phyloP scores from a whole-genome alignment of 2,113 vertebrate genomes.

The Myotis davidii region DNA sequence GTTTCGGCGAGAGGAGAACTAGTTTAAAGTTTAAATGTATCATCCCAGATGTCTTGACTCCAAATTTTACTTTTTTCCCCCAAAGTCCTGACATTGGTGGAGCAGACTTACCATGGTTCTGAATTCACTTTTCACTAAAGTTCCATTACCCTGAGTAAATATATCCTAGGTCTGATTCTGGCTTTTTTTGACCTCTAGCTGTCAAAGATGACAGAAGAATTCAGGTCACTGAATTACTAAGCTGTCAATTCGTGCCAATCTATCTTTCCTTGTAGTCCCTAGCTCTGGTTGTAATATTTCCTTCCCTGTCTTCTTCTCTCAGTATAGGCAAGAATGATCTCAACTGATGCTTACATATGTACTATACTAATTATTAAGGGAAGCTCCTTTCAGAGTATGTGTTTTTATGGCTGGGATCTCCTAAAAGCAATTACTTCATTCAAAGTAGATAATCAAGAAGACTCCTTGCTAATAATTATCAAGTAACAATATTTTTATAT shows the following conservation, averaged over 20 bases:
- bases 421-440: neutral
- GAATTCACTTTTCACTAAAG: neutral
- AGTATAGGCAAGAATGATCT: neutral
- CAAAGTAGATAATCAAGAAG: neutral
- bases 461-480: neutral
- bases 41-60: neutral
- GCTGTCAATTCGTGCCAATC: neutral
- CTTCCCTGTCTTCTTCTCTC: neutral
- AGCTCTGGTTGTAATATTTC: neutral
- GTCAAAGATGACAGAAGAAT: neutral
- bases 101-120: neutral
- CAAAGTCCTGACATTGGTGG: neutral
- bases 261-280: neutral
- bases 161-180: neutral
- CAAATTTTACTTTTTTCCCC: neutral
- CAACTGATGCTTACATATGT: neutral
- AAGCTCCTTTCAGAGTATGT: neutral
- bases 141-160: neutral
- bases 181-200: neutral
- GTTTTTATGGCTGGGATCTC: neutral
- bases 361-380: neutral
- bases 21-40: neutral
- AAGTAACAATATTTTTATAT: neutral
- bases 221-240: neutral
- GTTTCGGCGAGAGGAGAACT: neutral